Evolutionary conservation across 2,888 invertebrate genomes (phyloP), one percentile per base, ranked within the genome.

Genomic region (Keiferia lycopersicella): DNA sequence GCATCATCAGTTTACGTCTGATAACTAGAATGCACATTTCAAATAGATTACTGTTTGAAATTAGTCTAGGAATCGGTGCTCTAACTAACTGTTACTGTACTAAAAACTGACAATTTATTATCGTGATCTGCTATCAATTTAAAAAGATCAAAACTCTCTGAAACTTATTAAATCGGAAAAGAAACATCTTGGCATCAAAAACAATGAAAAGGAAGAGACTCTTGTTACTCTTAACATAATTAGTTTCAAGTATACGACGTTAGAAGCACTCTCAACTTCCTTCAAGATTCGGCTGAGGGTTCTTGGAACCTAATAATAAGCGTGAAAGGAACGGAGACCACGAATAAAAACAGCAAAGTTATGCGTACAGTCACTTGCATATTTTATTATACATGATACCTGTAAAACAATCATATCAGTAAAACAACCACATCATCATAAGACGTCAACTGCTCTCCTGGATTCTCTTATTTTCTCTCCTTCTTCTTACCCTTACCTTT

Each of bases 211-310:
- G n/a, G 18, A n/a, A 53, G 26, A n/a, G 34, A 34, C 26, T 26
- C 56, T 53, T 53, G 22, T 53, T 22, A 26, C 22, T 45, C 51
- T 53, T 53, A 53, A 20, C 22, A 20, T 22, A 53, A 53, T 53
- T 26, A 53, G 20, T 45, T 50, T 14, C 22, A 20, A 53, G 51
- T 14, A 7, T 22, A 26, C 51, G 51, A 53, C 22, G 26, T 53
- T 53, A 22, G 12, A 53, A 53, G 51, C 22, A 53, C 51, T 22
- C 51, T 53, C 22, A 53, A 53, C 14, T 22, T 53, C 10, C 14
- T 26, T 22, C 20, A 20, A 51, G 51, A 53, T 18, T 20, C 2
- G 20, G 18, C 11, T 12, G 51, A 51, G 51, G 20, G 22, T 22
- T 20, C 20, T 51, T 6, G 51, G 51, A 14, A 53, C 12, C 51